Evolutionary conservation across 35 echinoderm and acorn worm genomes (phyloP).

Genomic region (Anneissia japonica): DNA sequence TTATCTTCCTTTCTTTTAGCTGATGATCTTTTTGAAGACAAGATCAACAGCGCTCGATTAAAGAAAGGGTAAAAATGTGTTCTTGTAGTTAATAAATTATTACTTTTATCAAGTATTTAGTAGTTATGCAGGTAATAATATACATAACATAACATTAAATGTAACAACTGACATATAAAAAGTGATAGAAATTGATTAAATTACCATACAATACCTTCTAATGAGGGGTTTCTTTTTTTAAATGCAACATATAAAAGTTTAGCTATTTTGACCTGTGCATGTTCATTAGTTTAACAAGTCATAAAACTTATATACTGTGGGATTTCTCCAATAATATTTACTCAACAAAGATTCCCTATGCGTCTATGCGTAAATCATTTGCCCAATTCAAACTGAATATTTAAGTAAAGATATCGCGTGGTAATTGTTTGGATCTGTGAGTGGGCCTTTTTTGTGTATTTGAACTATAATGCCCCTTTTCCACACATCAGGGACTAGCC

Average conservation of each 20-base stretch:
- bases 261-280: no score
- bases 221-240: no score
- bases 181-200: no score
- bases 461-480: background rate
- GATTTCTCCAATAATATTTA: no score
- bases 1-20: background rate
- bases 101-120: background rate
- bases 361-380: background rate
- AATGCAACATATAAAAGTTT: no score
- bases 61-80: background rate
- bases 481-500: background rate
- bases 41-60: background rate
- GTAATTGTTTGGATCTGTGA: background rate
- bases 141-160: no score
- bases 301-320: no score
- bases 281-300: no score
- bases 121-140: no score
- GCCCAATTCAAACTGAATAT: background rate
- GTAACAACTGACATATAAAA: no score
- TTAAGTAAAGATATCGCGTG: background rate
- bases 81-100: background rate
- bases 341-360: no score
- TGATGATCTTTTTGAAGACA: background rate
- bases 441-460: background rate
- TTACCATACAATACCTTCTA: no score